These are phyloP conservation scores for Amphiprion ocellaris DNA, from an alignment of 2,113 vertebrate genomes.

Conservation along the genomic window DNA sequence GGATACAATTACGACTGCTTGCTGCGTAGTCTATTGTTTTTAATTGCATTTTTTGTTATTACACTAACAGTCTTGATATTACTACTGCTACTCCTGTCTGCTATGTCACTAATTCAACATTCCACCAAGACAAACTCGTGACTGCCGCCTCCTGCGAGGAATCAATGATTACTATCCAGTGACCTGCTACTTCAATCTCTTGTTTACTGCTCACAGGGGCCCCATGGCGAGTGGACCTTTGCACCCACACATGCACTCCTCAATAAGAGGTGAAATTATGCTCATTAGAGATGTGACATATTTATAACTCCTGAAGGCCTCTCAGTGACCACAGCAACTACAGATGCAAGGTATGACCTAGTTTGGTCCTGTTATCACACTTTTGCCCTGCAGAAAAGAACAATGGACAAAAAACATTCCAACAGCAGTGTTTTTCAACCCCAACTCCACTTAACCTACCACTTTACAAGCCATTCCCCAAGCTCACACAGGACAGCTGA, in stretches of 20 bases:
- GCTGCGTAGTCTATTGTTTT: neutral
- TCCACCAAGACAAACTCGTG: constrained; percentile 9
- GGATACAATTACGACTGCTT: neutral
- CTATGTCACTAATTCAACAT: neutral
- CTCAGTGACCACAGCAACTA: constrained; percentile 18
- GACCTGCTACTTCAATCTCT: constrained; percentile 49
- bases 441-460: constrained; percentile 5
- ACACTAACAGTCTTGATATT: constrained; percentile 10
- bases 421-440: constrained; percentile 7
- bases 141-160: constrained; percentile 15
- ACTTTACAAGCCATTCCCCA: neutral
- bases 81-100: neutral
- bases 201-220: constrained; percentile 48
- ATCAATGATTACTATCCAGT: constrained; percentile 38
- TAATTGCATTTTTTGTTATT: constrained; percentile 6
- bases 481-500: too few species aligned
- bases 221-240: constrained; percentile 10
- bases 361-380: neutral
- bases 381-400: constrained; percentile 1
- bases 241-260: constrained; percentile 22
- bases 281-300: constrained; percentile 43
- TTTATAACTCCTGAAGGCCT: constrained; percentile 36
- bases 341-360: constrained; percentile 11
- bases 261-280: constrained; percentile 43
- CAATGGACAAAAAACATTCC: constrained; percentile 4